Percentiles rank a stretch among this genome's conserved stretches.
Conservation (phyloP, 2,797 vertebrate genomes). For the Pseudochaenichthys georgianus region DNA sequence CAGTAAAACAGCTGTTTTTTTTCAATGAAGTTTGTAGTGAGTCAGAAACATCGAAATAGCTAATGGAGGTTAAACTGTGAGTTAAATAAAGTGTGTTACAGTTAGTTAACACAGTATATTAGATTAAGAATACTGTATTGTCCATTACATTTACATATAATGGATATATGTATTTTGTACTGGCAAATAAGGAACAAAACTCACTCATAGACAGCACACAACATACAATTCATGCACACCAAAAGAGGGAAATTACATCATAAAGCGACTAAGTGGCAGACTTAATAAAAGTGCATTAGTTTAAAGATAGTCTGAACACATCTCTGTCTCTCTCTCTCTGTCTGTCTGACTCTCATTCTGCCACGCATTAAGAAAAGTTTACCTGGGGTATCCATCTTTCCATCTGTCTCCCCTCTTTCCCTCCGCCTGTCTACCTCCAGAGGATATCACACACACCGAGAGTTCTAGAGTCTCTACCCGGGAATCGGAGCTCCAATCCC, state of each 20-base stretch:
- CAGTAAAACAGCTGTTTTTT: not conserved
- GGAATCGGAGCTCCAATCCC: constrained; percentile 4
- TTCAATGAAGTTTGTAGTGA: not conserved
- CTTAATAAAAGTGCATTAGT: not conserved
- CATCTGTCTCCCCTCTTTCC: not conserved
- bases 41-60: not conserved
- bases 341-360: constrained; percentile 28
- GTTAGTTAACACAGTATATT: too few species aligned
- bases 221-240: too few species aligned
- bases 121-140: too few species aligned
- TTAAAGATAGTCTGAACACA: not conserved
- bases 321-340: not conserved
- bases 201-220: too few species aligned
- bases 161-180: too few species aligned
- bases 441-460: not conserved
- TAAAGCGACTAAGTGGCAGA: too few species aligned
- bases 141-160: too few species aligned
- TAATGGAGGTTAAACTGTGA: not conserved
- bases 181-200: too few species aligned
- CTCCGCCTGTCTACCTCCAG: not conserved
- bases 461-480: not conserved
- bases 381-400: constrained; percentile 63
- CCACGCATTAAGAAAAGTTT: constrained; percentile 75
- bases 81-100: not conserved
- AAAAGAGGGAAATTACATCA: too few species aligned